Evolutionary conservation across 1,140 invertebrate genomes (phyloP).

Genomic region (Yoshiicerus persimilis): DNA sequence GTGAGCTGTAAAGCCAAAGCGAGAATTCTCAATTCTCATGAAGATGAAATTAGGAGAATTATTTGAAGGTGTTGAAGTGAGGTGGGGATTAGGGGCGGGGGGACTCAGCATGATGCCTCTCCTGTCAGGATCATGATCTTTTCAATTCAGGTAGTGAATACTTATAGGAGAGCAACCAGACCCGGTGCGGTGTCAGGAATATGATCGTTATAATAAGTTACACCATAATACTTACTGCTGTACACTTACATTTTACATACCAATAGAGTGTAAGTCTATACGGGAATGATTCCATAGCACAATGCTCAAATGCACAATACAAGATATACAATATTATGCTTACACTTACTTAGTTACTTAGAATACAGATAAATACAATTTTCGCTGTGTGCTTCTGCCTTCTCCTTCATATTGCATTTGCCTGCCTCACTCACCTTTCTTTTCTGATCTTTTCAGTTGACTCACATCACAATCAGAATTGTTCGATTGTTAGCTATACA

Average conservation of each 20-base stretch:
- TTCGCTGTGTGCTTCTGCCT: background rate
- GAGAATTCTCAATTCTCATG: conserved; percentile 30
- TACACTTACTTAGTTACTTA: background rate
- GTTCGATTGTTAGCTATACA: conserved; percentile 2
- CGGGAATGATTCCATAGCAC: background rate
- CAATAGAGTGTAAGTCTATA: too few relatives aligned
- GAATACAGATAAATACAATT: background rate
- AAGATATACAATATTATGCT: background rate
- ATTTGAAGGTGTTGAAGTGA: conserved; percentile 40
- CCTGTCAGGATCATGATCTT: conserved; percentile 46
- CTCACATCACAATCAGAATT: background rate
- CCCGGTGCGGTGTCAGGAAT: conserved; percentile 36
- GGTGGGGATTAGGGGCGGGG: conserved; percentile 28
- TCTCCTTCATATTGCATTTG: background rate
- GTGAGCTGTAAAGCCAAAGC: conserved; percentile 2
- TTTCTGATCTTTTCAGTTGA: background rate
- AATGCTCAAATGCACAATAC: too few relatives aligned
- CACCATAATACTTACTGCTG: background rate
- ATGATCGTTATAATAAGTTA: background rate
- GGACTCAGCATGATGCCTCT: conserved; percentile 38
- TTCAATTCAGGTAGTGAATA: conserved; percentile 46
- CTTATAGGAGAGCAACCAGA: background rate
- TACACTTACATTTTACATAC: too few relatives aligned
- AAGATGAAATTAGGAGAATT: conserved; percentile 44
- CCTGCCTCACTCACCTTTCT: background rate